phyloP scores from a whole-genome alignment of 2,888 invertebrate genomes.

The Acanthoscelides obtectus region DNA sequence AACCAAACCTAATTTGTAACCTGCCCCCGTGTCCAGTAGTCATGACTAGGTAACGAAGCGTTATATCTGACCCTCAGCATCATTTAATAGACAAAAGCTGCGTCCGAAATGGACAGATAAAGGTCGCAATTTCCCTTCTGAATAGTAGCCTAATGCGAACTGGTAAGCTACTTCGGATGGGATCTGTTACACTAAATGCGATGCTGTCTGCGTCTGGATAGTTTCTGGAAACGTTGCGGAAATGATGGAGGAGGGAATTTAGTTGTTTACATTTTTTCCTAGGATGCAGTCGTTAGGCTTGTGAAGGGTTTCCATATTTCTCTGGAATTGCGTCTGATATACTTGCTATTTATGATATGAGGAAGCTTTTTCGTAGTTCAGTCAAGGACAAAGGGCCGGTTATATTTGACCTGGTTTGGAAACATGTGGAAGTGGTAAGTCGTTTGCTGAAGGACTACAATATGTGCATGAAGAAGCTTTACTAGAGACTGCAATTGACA shows the following conservation, averaged over 20 bases:
- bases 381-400: not conserved
- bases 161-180: not conserved
- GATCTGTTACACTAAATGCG: not conserved
- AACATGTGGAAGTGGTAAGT: not conserved
- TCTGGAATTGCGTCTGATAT: not conserved
- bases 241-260: not conserved
- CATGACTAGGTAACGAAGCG: not conserved
- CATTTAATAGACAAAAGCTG: not conserved
- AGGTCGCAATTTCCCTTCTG: not conserved
- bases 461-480: no score
- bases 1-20: not conserved
- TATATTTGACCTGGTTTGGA: not conserved
- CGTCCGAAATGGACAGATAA: not conserved
- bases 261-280: not conserved
- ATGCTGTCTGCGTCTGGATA: not conserved
- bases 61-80: not conserved
- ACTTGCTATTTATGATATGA: not conserved
- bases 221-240: not conserved
- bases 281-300: not conserved
- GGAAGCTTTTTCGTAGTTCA: not conserved
- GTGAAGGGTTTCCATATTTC: not conserved
- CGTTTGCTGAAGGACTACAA: no score
- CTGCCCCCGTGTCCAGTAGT: not conserved
- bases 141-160: not conserved
- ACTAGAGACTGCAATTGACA: no score